Base-by-base conservation (phyloP, 1,140 invertebrate species). In the Habropoda laboriosa region DNA sequence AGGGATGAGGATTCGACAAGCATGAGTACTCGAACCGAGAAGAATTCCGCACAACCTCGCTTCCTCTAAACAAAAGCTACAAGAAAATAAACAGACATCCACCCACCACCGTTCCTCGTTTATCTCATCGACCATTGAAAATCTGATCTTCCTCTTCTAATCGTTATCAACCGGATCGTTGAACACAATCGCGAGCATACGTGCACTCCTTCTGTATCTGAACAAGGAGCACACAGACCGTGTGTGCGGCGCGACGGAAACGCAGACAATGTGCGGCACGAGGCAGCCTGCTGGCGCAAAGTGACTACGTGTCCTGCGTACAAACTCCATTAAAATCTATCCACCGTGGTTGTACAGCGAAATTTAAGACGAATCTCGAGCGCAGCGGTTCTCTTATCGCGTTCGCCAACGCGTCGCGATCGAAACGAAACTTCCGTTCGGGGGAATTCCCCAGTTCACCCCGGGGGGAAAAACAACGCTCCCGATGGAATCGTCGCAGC, bases 241-340 rank as follows among this genome's bases (percentile, higher is more conserved):
- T 18, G 18, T 1, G 2, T 3, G 3, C 7, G 38, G 18, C n/a
- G 40, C 66, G 12, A 64, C n/a, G 24, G 40, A 24, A 32, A 72
- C 58, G 47, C 35, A 57, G 42, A 71, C 21, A 57, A 64, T 71
- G 78, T 61, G 51, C 74, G 73, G 42, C 49, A 76, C 78, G 76
- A 61, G 10, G 51, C 71, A 53, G 61, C 64, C 66, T 47, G 68
- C 76, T 76, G 78, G 86, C 88, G 87, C 85, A 91, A 92, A 92
- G 90, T 90, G 91, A 89, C 88, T 92, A 92, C 91, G 91, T 92
- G 91, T 91, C 81, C 82, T 38, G 91, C 81, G 74, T 92, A 88
- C 89, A 82, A 91, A 92, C 66, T 81, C 90, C 88, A 92, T 92
- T 92, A 92, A 92, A 92, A 92, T 92, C 91, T 91, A 92, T 92